Base-by-base conservation (phyloP, 2,888 invertebrate genomes). In the Leucophenga montana region DNA sequence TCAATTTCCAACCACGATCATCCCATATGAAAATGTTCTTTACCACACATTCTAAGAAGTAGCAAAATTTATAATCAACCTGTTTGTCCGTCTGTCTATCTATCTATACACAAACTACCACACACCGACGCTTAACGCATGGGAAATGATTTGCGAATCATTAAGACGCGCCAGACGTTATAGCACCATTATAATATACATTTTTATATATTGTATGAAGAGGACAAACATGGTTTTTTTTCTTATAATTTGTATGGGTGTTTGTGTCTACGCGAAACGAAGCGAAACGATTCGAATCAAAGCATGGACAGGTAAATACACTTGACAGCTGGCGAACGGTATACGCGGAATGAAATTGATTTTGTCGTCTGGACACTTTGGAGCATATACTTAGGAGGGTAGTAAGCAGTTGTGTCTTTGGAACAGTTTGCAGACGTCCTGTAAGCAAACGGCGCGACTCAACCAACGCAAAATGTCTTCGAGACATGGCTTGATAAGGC, bases 121-220 rank as follows among this genome's bases (percentile, higher is more conserved):
- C 66, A 64, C 61, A 67, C 56, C 66, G 64, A 67, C 66, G 61
- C 59, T 73, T 74, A 76, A 80, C 77, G 78, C 79, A 82, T 80
- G 78, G 70, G 74, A 83, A 84, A 85, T 83, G 79, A 84, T 83
- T 85, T 84, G 85, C 81, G 74, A 85, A 83, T 85, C 86, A 85
- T 85, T 85, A 86, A 83, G 78, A 74, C 73, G 75, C 73, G 71
- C 66, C 70, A 70, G 73, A 76, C 80, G 69, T 71, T 4, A 27
- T 39, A 61, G 39, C 27, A 33, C 22, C 66, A 67, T 44, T 44
- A 44, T 44, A 11, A 14, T 33, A 33, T 33, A 44, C 14, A 59
- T 59, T 33, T 31, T 33, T 11, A 31, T 33, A n/a, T 44, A 44
- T 20, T 27, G n/a, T n/a, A 50, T n/a, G 50, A 50, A 50, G 18